These are phyloP conservation scores for Psix sp. DNA, from an alignment of 1,140 invertebrate genomes.

Conservation along the genomic window DNA sequence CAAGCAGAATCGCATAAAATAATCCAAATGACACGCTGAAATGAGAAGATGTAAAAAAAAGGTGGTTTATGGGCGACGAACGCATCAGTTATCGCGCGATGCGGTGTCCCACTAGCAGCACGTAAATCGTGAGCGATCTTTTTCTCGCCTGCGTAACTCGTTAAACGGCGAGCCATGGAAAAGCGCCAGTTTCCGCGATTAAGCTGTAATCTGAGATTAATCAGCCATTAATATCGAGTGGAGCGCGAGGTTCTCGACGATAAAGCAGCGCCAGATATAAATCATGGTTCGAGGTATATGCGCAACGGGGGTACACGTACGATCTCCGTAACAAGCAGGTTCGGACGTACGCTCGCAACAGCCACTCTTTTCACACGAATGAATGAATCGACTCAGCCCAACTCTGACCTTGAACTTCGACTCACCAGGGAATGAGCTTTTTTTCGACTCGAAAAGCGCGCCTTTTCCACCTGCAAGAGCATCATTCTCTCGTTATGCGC, in stretches of 20 bases:
- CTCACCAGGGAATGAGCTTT: constrained; percentile 12
- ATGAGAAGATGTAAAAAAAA: constrained; percentile 8
- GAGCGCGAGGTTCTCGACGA: constrained; percentile 17
- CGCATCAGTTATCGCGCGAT: constrained; percentile 31
- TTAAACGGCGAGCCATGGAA: constrained; percentile 48
- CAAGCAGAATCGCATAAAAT: too few species aligned
- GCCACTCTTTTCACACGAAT: constrained; percentile 66
- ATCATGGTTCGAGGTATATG: constrained; percentile 51
- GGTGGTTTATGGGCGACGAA: constrained; percentile 28
- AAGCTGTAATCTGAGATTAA: constrained; percentile 61
- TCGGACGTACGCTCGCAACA: constrained; percentile 37
- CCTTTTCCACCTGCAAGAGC: constrained; percentile 18
- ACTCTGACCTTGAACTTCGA: constrained; percentile 68
- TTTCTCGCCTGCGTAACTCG: constrained; percentile 51
- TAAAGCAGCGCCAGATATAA: constrained; percentile 29
- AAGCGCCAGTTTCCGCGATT: constrained; percentile 58
- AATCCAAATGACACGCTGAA: constrained; percentile 19
- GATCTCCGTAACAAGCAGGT: constrained; percentile 49
- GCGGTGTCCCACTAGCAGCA: constrained; percentile 19
- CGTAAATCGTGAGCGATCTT: constrained; percentile 45
- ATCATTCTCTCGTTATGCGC: constrained; percentile 48
- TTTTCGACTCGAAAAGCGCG: constrained; percentile 31
- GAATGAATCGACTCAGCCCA: constrained; percentile 69
- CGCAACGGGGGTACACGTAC: constrained; percentile 42
- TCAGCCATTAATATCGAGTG: constrained; percentile 60